Percentiles rank a stretch among this genome's conserved stretches.
These are phyloP conservation scores for Macrobrachium rosenbergii DNA, from an alignment of 1,140 invertebrate genomes.

Conservation along the genomic window DNA sequence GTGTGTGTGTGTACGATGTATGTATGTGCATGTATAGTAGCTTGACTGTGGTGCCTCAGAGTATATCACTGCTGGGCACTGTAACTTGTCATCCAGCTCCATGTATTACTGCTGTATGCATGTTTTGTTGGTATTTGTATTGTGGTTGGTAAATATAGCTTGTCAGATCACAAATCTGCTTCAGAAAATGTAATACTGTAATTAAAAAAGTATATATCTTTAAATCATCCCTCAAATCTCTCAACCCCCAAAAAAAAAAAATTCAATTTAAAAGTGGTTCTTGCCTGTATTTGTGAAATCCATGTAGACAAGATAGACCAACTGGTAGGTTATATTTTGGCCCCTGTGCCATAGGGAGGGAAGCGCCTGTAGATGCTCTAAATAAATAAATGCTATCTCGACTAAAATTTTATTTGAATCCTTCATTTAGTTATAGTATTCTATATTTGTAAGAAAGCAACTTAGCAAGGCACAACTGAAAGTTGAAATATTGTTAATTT, in stretches of 20 bases:
- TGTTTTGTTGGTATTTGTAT: constrained; percentile 62
- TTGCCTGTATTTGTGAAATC: constrained; percentile 56
- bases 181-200: constrained; percentile 52
- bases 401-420: no score
- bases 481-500: no score
- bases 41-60: constrained; percentile 47
- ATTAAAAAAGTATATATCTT: not conserved
- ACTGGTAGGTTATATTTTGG: constrained; percentile 56
- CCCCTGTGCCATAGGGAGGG: constrained; percentile 60
- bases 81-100: constrained; percentile 42
- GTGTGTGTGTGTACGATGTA: constrained; percentile 25
- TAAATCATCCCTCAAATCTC: constrained; percentile 42
- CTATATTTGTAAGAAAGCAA: no score
- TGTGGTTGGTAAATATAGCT: constrained; percentile 60
- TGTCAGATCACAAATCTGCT: constrained; percentile 59
- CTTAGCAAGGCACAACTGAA: no score
- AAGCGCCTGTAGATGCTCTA: constrained; percentile 64
- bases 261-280: constrained; percentile 31
- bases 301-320: constrained; percentile 56
- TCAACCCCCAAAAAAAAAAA: constrained; percentile 25
- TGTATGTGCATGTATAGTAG: constrained; percentile 58
- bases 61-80: not conserved
- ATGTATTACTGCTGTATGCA: constrained; percentile 58
- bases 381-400: constrained; percentile 36
- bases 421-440: no score